Evolutionary conservation across 2,888 invertebrate species (phyloP), one percentile per base, ranked within the genome.

Genomic region (Drosophila mettleri): DNA sequence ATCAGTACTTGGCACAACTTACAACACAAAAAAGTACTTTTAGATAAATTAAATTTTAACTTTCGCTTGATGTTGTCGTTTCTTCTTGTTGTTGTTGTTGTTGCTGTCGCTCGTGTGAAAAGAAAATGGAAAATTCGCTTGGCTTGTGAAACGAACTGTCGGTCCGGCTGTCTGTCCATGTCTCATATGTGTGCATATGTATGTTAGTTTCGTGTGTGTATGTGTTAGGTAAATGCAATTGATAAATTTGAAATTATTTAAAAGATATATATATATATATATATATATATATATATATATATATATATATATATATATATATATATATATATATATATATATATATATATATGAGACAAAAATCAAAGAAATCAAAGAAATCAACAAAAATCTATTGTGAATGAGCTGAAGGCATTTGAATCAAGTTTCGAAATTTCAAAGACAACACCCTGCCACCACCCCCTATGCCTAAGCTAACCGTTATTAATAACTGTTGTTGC

Each of bases 1-100:
- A 86, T 91, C 91, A 91, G 92, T 92, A 92, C 92, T 92, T 92
- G 92, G 92, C 92, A 92, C 92, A 91, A 89, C 90, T 91, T 89
- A 89, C 87, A 88, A 89, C 87, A 89, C 89, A 89, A 89, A 85
- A 78, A 78, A 74, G 66, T 85, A 81, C 79, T 82, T 80, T 80
- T 57, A 70, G 65, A 55, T 51, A 64, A 83, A 69, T 77, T 77
- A 53, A 77, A 77, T 78, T 80, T 73, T 68, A 79, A 68, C 80
- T 59, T 61, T 64, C 22, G 53, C 59, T 60, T 62, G 33, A 45
- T 57, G 39, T 34, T 59, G 36, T 57, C 33, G 16, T 20, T 20
- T 39, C 14, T 7, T 22, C 7, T 14, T 22, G 4, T 55, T 63
- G 22, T 39, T 58, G 34, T 49, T 61, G 29, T 38, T 59, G 41